These are phyloP conservation scores for Plodia interpunctella DNA, from an alignment of 1,140 invertebrate species.

Conservation along the genomic window DNA sequence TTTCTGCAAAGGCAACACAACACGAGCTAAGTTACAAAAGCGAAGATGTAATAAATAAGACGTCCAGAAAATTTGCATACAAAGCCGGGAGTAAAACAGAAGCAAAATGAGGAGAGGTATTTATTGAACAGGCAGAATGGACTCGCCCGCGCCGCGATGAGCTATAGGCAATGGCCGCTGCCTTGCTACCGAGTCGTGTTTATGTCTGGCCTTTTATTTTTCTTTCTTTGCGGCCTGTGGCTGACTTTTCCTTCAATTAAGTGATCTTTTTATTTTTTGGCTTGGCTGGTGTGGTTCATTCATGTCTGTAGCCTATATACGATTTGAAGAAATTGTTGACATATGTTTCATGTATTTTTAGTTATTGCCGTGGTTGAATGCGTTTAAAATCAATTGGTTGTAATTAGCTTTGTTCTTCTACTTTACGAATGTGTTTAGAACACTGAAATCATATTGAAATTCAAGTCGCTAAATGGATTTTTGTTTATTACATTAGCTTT, in stretches of 20 bases:
- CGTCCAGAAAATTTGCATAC: conserved; percentile 49
- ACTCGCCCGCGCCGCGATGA: conserved; percentile 31
- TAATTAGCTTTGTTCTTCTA: too few species aligned
- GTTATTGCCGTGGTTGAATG: too few species aligned
- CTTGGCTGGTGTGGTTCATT: conserved; percentile 4
- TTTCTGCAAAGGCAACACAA: background rate
- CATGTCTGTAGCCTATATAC: background rate
- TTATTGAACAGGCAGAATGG: conserved; percentile 34
- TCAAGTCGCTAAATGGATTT: too few species aligned
- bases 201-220: conserved; percentile 26
- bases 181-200: conserved; percentile 38
- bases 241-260: conserved; percentile 9
- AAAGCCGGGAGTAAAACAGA: conserved; percentile 45
- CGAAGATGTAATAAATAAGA: conserved; percentile 30
- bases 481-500: too few species aligned
- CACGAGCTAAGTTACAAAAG: background rate
- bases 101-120: conserved; percentile 27
- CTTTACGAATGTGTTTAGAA: too few species aligned
- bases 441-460: too few species aligned
- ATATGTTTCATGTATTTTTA: too few species aligned
- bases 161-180: conserved; percentile 21
- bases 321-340: too few species aligned
- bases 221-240: background rate
- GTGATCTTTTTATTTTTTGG: background rate
- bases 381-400: too few species aligned